Evolutionary conservation across 64 coral and sea anemone genomes (phyloP), one percentile per base, ranked within the genome.

Genomic region (Porites australiensis): DNA sequence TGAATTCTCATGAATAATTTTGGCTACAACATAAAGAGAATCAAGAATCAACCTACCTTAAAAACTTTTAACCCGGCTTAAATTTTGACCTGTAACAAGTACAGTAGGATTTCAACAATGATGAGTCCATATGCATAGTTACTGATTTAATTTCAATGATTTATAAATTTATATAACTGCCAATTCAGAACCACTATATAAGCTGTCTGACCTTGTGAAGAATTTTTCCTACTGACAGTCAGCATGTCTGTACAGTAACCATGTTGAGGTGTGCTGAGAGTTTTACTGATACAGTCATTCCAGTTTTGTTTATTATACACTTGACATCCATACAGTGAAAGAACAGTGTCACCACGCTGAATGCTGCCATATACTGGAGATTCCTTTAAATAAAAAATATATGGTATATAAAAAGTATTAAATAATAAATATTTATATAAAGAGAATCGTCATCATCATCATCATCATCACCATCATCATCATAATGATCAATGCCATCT

Each of bases 181-280:
- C 53, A 11, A 0, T 5, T 23, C 13, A 37, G 12, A 2, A 21
- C 15, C 50, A 67, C 14, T 2, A 53, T 10, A 58, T 72, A 58
- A 8, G 76, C 45, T 18, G 23, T 50, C 37, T 47, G 52, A 98
- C 97, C 94, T 90, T 78, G 63, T 58, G 93, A 96, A 65, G 94
- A 96, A 37, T 95, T 95, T 73, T 95, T 89, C 63, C 97, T 79
- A 13, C 88, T 77, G 9, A 98, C 65, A 6, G 97, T 96, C 22
- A 98, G 87, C 97, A 98, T 96, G 63, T 98, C 85, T 86, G 79
- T 88, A 71, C 97, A 98, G 78, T 96, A 98, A 27, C 97, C 97
- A 96, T 98, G 97, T 58, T 98, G 97, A 71, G 91, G 90, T 49
- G 73, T 59, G 15, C 45, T 37, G 14, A 98, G 86, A 61, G 94